Percentiles rank a stretch among this genome's conserved stretches.
Evolutionary conservation across 2,113 vertebrate species (phyloP).

Genomic region (Lophius piscatorius): DNA sequence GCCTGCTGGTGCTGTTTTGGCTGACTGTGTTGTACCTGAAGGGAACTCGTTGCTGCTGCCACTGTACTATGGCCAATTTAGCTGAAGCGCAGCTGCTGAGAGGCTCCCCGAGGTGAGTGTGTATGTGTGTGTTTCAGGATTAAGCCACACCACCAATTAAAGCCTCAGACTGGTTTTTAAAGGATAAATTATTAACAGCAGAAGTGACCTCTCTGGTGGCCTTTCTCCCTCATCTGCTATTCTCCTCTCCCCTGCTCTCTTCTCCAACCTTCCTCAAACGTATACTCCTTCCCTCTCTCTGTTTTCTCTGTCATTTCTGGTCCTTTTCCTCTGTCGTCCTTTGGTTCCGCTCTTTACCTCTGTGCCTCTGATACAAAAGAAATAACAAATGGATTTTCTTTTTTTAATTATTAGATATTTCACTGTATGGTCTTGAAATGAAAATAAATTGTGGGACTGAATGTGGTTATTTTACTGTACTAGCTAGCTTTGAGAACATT

Average conservation of each 20-base stretch:
- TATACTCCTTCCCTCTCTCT: neutral
- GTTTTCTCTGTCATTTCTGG: neutral
- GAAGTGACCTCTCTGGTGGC: conserved; percentile 75
- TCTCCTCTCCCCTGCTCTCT: conserved; percentile 7
- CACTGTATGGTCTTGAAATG: too few species aligned
- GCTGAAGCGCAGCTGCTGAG: conserved; percentile 76
- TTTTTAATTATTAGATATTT: too few species aligned
- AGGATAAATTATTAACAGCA: conserved; percentile 81
- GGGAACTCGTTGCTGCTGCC: conserved; percentile 53
- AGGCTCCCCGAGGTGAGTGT: conserved; percentile 70
- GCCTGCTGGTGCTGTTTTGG: conserved; percentile 60
- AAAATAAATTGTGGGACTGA: too few species aligned
- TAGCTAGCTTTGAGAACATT: too few species aligned
- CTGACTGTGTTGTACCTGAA: conserved; percentile 65
- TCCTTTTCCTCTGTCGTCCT: neutral
- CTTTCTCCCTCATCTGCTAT: conserved; percentile 45
- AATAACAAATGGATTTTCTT: too few species aligned
- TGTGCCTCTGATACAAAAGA: too few species aligned
- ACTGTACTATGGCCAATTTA: conserved; percentile 70
- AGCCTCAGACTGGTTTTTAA: conserved; percentile 70
- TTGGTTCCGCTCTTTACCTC: conserved; percentile 10
- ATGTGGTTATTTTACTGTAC: too few species aligned
- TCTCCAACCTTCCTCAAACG: conserved; percentile 18
- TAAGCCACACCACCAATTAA: conserved; percentile 79
- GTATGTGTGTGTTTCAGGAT: conserved; percentile 61